Percentiles rank a stretch among this genome's conserved stretches.
Conservation (phyloP, 2,888 invertebrate species). For the Herminia tarsipennalis region DNA sequence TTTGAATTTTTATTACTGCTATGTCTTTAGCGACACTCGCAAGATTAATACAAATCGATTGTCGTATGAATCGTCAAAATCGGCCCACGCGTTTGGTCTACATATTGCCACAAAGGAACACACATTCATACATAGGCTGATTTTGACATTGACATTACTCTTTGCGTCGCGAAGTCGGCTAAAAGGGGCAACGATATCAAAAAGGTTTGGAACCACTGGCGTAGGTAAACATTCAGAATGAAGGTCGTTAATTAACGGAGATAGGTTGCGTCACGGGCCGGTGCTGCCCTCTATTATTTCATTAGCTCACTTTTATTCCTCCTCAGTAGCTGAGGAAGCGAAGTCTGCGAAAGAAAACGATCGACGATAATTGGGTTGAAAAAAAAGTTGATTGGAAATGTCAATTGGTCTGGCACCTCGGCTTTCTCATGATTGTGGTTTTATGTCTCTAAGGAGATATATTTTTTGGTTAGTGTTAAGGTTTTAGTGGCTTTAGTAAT, state of each 20-base stretch:
- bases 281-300: slow-evolving; percentile 63
- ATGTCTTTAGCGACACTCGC: too few species aligned
- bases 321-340: slow-evolving; percentile 45
- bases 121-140: too few species aligned
- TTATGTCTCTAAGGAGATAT: slow-evolving; percentile 20
- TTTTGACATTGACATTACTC: too few species aligned
- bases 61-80: too few species aligned
- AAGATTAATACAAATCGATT: too few species aligned
- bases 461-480: slow-evolving; percentile 19
- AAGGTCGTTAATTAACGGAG: slow-evolving; percentile 50
- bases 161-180: too few species aligned
- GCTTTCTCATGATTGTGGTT: slow-evolving; percentile 33
- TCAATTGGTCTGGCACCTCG: slow-evolving; percentile 43
- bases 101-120: too few species aligned
- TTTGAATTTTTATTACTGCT: too few species aligned
- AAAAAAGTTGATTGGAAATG: slow-evolving; percentile 58
- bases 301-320: slow-evolving; percentile 67
- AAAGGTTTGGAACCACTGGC: too few species aligned
- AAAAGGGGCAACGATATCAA: too few species aligned
- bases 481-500: too few species aligned
- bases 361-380: slow-evolving; percentile 66
- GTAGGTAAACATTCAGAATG: slow-evolving; percentile 34
- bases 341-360: slow-evolving; percentile 53
- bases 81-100: too few species aligned
- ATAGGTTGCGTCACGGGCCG: slow-evolving; percentile 39